These are phyloP conservation scores for Boleophthalmus pectinirostris DNA, from an alignment of 2,113 vertebrate genomes.

Conservation along the genomic window DNA sequence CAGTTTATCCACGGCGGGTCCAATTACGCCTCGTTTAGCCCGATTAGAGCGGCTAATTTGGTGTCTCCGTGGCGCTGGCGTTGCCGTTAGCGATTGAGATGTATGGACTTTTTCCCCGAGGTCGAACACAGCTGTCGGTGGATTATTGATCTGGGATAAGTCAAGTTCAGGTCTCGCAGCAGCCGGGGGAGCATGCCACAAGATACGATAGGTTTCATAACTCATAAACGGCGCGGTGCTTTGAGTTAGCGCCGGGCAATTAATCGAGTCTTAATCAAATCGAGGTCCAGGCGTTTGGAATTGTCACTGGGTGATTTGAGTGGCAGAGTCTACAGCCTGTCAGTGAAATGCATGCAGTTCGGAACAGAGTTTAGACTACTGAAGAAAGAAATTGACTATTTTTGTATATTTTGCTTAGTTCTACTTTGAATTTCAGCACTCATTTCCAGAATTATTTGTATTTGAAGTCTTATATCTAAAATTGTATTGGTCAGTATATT, in stretches of 20 bases:
- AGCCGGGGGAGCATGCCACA: neutral
- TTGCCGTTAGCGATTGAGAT: slow-evolving; percentile 27
- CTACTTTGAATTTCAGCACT: too few species aligned
- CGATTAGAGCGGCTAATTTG: slow-evolving; percentile 63
- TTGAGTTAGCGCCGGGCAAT: neutral
- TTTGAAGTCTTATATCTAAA: too few species aligned
- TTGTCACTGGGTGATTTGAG: too few species aligned
- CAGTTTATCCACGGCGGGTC: slow-evolving; percentile 50
- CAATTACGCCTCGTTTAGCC: slow-evolving; percentile 68
- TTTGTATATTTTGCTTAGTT: too few species aligned
- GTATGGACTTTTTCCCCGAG: slow-evolving; percentile 57
- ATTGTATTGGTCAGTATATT: too few species aligned
- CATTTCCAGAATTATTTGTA: too few species aligned
- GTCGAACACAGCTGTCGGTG: slow-evolving; percentile 55
- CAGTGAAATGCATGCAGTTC: too few species aligned
- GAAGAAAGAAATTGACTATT: too few species aligned
- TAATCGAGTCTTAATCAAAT: neutral
- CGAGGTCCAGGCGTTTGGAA: neutral
- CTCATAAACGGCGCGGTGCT: neutral
- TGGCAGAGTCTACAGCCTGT: too few species aligned
- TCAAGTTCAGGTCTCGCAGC: slow-evolving; percentile 33
- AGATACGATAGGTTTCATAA: neutral
- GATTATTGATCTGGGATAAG: slow-evolving; percentile 63
- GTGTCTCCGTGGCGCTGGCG: slow-evolving; percentile 31
- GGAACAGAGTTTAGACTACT: too few species aligned